phyloP scores from a whole-genome alignment of 2,113 vertebrate species.

The Lampris incognitus region DNA sequence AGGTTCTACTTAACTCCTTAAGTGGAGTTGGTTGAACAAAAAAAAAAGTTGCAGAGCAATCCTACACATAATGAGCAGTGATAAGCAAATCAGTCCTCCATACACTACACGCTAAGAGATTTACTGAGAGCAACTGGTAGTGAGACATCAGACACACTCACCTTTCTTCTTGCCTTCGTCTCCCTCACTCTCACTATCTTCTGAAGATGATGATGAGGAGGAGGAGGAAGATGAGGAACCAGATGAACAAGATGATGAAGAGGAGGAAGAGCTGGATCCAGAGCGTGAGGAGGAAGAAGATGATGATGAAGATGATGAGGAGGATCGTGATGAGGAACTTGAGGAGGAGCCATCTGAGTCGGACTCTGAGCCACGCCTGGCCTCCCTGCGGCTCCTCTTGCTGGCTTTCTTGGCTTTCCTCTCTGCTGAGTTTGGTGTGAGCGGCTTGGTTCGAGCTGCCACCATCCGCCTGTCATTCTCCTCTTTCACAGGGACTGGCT shows the following conservation, averaged over 20 bases:
- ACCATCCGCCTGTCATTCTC: slow-evolving; percentile 88
- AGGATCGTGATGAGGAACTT: slow-evolving; percentile 91
- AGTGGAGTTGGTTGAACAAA: no score
- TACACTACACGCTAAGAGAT: no score
- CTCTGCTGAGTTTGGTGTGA: slow-evolving; percentile 91
- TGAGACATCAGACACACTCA: slow-evolving; percentile 43
- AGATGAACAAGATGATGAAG: slow-evolving; percentile 93
- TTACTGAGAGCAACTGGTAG: background rate
- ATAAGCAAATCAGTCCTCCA: no score
- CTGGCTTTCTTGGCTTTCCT: slow-evolving; percentile 88
- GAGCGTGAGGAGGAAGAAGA: slow-evolving; percentile 91
- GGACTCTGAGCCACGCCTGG: slow-evolving; percentile 84
- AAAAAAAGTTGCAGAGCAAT: no score
- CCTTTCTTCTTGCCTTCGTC: slow-evolving; percentile 81
- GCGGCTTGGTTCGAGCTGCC: slow-evolving; percentile 94
- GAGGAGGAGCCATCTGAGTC: slow-evolving; percentile 88
- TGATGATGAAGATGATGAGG: slow-evolving; percentile 93
- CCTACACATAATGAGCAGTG: no score
- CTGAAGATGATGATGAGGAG: slow-evolving; percentile 93
- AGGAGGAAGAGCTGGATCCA: slow-evolving; percentile 85
- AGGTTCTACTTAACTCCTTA: no score
- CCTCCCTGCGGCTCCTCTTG: slow-evolving; percentile 80
- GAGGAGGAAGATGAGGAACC: slow-evolving; percentile 94
- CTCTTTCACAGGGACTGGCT: slow-evolving; percentile 69
- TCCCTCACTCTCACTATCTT: slow-evolving; percentile 92